Conservation (phyloP, 2,113 vertebrate genomes). For the Barbus barbus region DNA sequence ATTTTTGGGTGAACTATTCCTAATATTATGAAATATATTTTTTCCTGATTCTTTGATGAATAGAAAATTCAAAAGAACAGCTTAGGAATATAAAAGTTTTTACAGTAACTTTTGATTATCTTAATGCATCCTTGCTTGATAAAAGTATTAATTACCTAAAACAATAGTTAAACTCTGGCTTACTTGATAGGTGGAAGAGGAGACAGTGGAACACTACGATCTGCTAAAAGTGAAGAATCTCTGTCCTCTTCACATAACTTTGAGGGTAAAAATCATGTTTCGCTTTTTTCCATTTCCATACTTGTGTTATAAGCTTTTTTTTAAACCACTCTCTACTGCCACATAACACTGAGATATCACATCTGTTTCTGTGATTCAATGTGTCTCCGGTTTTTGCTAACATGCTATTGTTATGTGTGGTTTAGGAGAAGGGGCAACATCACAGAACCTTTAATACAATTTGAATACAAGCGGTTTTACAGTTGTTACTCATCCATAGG, state of each 20-base stretch:
- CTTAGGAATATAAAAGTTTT: not conserved
- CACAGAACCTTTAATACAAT: too few species aligned
- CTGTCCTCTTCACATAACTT: conserved; percentile 90
- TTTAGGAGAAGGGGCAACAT: too few species aligned
- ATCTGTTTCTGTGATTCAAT: not conserved
- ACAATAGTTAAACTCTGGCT: too few species aligned
- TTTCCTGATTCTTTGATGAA: not conserved
- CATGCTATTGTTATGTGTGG: too few species aligned
- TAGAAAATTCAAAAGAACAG: not conserved
- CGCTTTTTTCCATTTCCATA: not conserved
- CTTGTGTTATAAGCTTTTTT: not conserved
- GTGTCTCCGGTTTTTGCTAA: not conserved
- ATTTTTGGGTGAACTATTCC: too few species aligned
- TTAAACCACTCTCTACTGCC: not conserved
- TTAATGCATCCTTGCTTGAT: too few species aligned
- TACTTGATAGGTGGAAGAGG: conserved; percentile 84
- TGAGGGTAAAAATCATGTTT: conserved; percentile 77
- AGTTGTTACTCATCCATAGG: not conserved
- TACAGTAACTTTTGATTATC: not conserved
- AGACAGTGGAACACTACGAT: conserved; percentile 89
- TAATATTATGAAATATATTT: too few species aligned
- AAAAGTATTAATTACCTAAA: too few species aligned
- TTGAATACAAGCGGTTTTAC: too few species aligned
- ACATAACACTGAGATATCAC: not conserved
- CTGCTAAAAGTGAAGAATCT: conserved; percentile 96